Base-by-base conservation (phyloP, 2,797 vertebrate genomes). In the Poliocrania exsul region DNA sequence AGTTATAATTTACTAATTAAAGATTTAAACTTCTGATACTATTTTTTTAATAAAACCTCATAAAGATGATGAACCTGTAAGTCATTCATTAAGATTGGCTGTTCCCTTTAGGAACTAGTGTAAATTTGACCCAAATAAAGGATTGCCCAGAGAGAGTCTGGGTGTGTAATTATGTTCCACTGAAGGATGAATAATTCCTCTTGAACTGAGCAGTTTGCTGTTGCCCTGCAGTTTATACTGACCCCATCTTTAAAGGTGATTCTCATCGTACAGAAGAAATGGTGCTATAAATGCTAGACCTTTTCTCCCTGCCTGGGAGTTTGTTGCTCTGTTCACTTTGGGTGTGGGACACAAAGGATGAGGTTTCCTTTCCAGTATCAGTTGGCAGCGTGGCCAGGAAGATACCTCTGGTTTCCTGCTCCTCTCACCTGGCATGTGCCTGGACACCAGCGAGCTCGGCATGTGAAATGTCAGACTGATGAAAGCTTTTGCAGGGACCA, bases 371-470 rank as follows among this genome's bases (percentile, higher is more conserved):
- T 84, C 53, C 5, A 1, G 2, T 37, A 81, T 51, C 14, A 1
- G 17, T 0, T 2, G 15, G 37, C 38, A 33, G 37, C 1, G 7
- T 54, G 42, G 38, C 42, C 38, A 37, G 62, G 53, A 71, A 28
- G 6, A 9, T 0, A 0, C 3, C 9, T 18, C 37, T 83, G 71
- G 2, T 54, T 85, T 88, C 25, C 44, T 57, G n/a, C 57, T 86
- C 49, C 46, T 57, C 29, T 74, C 47, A 16, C 47, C 73, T 58
- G 73, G 23, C 40, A 5, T 0, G 0, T 3, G 20, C 8, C 0
- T 0, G 0, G 57, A 10, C 0, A 1, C 49, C 0, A 0, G 47
- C 0, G 4, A 3, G 40, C 77, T 64, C 1, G 0, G 51, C 40
- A 9, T 62, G 28, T 0, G 0, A 75, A 71, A 82, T 67, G 69